These are phyloP conservation scores for Drosophila willistoni DNA, from an alignment of 1,140 invertebrate species.

Conservation along the genomic window DNA sequence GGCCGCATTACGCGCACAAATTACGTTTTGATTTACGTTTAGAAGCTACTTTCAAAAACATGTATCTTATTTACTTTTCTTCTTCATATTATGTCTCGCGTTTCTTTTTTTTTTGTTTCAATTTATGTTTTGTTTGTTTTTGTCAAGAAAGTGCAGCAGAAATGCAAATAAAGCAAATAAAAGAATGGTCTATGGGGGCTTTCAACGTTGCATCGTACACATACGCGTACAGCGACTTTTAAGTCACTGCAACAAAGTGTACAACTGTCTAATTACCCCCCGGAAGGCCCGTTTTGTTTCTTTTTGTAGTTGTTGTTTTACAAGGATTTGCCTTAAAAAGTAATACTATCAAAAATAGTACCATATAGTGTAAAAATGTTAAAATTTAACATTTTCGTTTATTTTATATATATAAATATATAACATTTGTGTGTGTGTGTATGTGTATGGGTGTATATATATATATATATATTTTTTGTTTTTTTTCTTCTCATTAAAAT, in stretches of 20 bases:
- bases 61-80: slow-evolving; percentile 17
- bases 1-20: slow-evolving; percentile 58
- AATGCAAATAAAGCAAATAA: slow-evolving; percentile 80
- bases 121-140: slow-evolving; percentile 25
- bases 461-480: slow-evolving; percentile 55
- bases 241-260: too few species aligned
- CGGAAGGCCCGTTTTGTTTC: slow-evolving; percentile 28
- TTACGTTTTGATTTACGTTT: slow-evolving; percentile 10
- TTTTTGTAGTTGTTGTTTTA: slow-evolving; percentile 69
- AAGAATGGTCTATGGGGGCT: slow-evolving; percentile 63
- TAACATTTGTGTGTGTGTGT: slow-evolving; percentile 63
- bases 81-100: background rate
- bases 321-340: slow-evolving; percentile 75
- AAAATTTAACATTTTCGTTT: slow-evolving; percentile 18
- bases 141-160: slow-evolving; percentile 73
- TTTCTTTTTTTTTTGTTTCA: slow-evolving; percentile 31
- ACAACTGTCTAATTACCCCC: background rate
- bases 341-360: slow-evolving; percentile 82
- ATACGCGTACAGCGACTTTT: too few species aligned
- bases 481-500: slow-evolving; percentile 6
- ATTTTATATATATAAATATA: slow-evolving; percentile 67
- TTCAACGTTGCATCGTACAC: background rate
- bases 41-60: slow-evolving; percentile 38
- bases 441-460: slow-evolving; percentile 20
- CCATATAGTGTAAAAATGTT: slow-evolving; percentile 72